Evolutionary conservation across 1,140 invertebrate genomes (phyloP).

Genomic region (Ephestia elutella): DNA sequence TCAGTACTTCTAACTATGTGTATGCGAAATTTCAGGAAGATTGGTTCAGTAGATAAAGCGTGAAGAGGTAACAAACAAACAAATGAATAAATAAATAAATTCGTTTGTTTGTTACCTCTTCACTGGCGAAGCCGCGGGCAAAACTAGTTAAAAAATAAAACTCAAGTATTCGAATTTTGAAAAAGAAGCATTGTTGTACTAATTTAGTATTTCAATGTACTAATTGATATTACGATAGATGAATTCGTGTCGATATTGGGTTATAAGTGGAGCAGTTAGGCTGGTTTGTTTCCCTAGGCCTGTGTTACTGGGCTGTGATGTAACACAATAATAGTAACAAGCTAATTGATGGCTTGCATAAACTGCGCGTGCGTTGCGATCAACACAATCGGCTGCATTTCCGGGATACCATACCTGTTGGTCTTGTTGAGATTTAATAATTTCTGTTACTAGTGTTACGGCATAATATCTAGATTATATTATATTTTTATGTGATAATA

Average conservation of each 20-base stretch:
- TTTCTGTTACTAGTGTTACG: background rate
- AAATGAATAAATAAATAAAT: too few relatives aligned
- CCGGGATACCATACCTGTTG: constrained; percentile 38
- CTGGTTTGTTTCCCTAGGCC: constrained; percentile 34
- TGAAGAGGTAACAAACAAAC: too few relatives aligned
- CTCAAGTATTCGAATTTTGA: constrained; percentile 16
- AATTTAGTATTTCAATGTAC: background rate
- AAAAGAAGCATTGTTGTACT: background rate
- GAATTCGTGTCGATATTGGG: constrained; percentile 25
- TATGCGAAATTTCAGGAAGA: too few relatives aligned
- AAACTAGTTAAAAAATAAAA: too few relatives aligned
- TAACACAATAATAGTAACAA: constrained; percentile 61
- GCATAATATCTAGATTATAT: background rate
- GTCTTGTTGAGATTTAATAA: background rate
- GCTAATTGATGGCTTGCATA: constrained; percentile 70
- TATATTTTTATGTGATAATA: too few relatives aligned
- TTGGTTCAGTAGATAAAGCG: too few relatives aligned
- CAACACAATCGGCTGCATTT: constrained; percentile 47
- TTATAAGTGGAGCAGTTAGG: constrained; percentile 28
- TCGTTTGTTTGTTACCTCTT: too few relatives aligned
- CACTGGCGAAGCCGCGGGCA: too few relatives aligned
- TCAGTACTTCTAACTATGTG: too few relatives aligned
- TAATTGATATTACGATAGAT: constrained; percentile 19
- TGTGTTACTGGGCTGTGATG: constrained; percentile 29
- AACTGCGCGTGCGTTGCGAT: constrained; percentile 49